A percentile compares a stretch with the other conserved stretches of the same genome.
Conservation (phyloP, 2,888 invertebrate genomes). For the Eristalis pertinax region DNA sequence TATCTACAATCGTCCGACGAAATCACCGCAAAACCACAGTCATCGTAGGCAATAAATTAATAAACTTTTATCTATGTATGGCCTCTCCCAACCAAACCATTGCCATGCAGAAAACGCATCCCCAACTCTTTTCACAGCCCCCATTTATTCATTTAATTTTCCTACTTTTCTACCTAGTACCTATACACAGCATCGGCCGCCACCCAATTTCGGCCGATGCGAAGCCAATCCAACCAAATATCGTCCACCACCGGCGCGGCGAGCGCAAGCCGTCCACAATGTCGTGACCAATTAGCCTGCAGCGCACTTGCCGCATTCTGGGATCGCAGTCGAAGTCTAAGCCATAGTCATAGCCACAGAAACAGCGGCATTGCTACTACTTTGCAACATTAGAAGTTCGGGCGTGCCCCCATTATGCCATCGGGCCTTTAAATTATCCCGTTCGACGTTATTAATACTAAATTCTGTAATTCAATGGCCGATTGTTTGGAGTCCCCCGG, state of each 20-base stretch:
- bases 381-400: constrained; percentile 46
- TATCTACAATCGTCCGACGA: background rate
- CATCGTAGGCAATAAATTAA: constrained; percentile 46
- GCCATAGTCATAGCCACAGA: background rate
- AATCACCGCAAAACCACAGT: constrained; percentile 16
- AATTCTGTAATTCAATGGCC: constrained; percentile 54
- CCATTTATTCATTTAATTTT: constrained; percentile 44
- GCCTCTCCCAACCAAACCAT: constrained; percentile 11
- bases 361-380: constrained; percentile 1
- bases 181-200: background rate
- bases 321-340: background rate
- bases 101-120: constrained; percentile 39
- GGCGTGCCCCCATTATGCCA: constrained; percentile 62
- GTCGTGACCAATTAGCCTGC: constrained; percentile 73
- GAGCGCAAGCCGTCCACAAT: constrained; percentile 48
- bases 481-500: constrained; percentile 44
- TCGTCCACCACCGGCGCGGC: constrained; percentile 24
- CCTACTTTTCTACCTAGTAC: background rate
- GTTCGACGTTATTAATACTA: constrained; percentile 46
- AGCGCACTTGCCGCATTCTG: constrained; percentile 67
- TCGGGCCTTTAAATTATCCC: constrained; percentile 36
- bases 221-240: constrained; percentile 28
- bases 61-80: constrained; percentile 46
- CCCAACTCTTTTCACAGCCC: background rate
- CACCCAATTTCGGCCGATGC: constrained; percentile 7